Conservation (phyloP, 2,888 invertebrate species). For the Dermolepida albohirtum region DNA sequence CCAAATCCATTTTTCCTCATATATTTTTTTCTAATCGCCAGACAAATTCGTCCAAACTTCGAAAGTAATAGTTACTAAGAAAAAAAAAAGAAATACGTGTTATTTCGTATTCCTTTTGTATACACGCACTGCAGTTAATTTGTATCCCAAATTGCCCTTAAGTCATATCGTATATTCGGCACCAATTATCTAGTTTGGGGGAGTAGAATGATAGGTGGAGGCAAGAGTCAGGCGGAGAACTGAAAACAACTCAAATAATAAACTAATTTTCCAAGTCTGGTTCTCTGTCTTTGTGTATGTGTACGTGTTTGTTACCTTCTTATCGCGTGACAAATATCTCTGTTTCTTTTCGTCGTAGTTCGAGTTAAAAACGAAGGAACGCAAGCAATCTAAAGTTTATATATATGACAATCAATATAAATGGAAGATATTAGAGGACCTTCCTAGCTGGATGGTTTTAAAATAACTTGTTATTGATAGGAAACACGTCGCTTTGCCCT, state of each 20-base stretch:
- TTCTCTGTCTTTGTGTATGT: neutral
- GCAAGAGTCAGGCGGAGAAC: constrained; percentile 4
- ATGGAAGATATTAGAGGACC: constrained; percentile 25
- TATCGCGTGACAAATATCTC: constrained; percentile 43
- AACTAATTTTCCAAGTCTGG: constrained; percentile 40
- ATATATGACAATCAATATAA: constrained; percentile 36
- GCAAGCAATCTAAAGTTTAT: constrained; percentile 29
- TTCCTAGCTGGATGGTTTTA: no score
- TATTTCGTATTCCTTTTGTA: constrained; percentile 22
- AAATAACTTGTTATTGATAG: no score
- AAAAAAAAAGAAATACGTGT: constrained; percentile 18
- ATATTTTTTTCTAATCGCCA: constrained; percentile 7
- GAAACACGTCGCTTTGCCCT: no score
- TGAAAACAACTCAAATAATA: constrained; percentile 35
- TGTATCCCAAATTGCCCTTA: constrained; percentile 38
- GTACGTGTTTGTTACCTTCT: no score
- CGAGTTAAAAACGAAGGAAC: no score
- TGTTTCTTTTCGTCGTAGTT: neutral
- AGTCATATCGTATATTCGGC: constrained; percentile 36
- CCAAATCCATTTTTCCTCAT: no score
- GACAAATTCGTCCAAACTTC: constrained; percentile 5
- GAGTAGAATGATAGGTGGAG: constrained; percentile 16
- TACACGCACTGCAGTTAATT: constrained; percentile 39
- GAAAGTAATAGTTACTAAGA: constrained; percentile 18
- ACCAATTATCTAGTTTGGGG: constrained; percentile 31